Conservation (phyloP, 2,113 vertebrate genomes). For the Egretta garzetta region DNA sequence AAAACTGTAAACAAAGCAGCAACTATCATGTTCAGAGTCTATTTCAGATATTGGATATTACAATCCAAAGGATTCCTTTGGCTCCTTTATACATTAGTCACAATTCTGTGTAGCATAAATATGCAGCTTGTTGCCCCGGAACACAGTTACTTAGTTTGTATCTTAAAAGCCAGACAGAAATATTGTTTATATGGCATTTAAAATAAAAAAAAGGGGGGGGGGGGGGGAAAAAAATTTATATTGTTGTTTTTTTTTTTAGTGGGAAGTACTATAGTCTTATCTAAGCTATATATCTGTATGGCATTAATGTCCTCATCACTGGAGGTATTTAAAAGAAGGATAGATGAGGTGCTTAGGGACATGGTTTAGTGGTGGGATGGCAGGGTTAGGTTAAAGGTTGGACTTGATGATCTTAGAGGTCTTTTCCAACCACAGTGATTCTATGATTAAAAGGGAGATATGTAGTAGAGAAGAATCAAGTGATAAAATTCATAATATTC, state of each 20-base stretch:
- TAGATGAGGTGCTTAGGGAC: too few species aligned
- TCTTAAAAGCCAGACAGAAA: neutral
- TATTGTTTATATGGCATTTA: neutral
- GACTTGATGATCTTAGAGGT: too few species aligned
- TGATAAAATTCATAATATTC: neutral
- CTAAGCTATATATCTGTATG: neutral
- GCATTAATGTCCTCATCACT: too few species aligned
- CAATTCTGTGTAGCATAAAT: neutral
- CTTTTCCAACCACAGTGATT: too few species aligned
- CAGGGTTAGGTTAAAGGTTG: too few species aligned
- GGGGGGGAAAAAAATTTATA: neutral
- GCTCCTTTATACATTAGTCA: fast-evolving
- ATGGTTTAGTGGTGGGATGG: too few species aligned
- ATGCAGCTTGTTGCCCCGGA: neutral
- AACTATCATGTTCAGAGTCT: neutral
- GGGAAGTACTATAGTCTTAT: neutral
- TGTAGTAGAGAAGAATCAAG: neutral
- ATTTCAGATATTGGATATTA: neutral
- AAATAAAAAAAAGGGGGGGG: fast-evolving
- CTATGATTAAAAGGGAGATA: neutral
- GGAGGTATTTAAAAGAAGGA: too few species aligned
- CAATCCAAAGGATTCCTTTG: neutral
- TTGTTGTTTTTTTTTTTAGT: neutral
- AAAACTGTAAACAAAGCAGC: neutral
- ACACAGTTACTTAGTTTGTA: neutral